Base-by-base conservation (phyloP, 2,113 vertebrate species). In the Pomatostomus ruficeps region DNA sequence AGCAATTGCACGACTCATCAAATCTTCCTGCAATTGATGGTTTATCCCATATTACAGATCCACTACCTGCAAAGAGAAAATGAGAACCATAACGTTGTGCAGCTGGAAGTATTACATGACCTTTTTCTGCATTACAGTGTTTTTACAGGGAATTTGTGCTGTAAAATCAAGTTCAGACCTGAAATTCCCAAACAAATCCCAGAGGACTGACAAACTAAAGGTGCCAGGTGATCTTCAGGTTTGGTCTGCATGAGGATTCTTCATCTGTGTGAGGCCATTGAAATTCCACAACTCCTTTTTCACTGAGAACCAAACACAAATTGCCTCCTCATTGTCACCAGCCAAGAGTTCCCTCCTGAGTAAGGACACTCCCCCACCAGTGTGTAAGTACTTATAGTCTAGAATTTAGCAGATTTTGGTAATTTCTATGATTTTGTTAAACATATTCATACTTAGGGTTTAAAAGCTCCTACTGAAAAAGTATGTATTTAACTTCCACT, bases 41-140 rank as follows among this genome's bases (percentile, higher is more conserved):
- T 70, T 96, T 98, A 36, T 98, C 98, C 99, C 99, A 99, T 29
- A 38, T 55, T 49, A 92, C 2, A 15, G 72, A 49, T 88, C 23
- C 29, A 5, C 84, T 79, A 40, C 3, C 98, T 99, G 91, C 42
- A 82, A 88, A 89, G 77, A 54, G 86, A 19, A 74, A 54, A 77
- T 57, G 35, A 88, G 51, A 82, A 80, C 19, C 25, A 58, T 38
- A 35, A n/a, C 57, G 29, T 18, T 65, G 19, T 76, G 48, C 62
- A 85, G 31, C 33, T 72, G 46, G 15, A 89, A 78, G 12, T 29
- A 26, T 12, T 33, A 19, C 12, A 24, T 13, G 3, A 38, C 36
- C 19, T 42, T 51, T 75, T 62, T 29, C 40, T 55, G 10, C 10
- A 29, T 67, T 63, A 65, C 21, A 19, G 10, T 8, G 18, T 70